Conservation (phyloP, 2,888 invertebrate genomes). For the Polymixis lichenea region DNA sequence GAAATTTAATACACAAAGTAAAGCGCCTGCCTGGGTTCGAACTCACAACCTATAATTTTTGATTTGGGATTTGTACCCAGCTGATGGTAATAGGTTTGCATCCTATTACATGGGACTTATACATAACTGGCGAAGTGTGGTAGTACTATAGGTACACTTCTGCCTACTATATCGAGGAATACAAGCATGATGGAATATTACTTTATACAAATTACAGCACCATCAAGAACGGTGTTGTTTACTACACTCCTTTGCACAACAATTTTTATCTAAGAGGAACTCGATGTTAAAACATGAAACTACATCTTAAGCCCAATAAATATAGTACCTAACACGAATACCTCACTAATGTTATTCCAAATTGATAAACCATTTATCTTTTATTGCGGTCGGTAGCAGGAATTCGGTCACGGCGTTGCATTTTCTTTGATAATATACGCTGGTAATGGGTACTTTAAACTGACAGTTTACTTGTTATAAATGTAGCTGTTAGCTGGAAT, state of each 20-base stretch:
- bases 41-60: too few relatives aligned
- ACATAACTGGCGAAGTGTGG: neutral
- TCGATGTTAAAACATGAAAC: constrained; percentile 47
- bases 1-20: too few relatives aligned
- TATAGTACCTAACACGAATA: constrained; percentile 42
- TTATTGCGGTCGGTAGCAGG: constrained; percentile 58
- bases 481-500: constrained; percentile 46
- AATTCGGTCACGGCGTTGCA: constrained; percentile 55
- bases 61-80: neutral
- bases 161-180: too few relatives aligned
- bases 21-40: too few relatives aligned
- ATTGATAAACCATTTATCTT: constrained; percentile 65
- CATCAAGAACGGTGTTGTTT: neutral
- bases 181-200: too few relatives aligned
- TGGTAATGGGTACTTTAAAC: constrained; percentile 43
- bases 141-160: neutral
- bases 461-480: constrained; percentile 36
- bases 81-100: neutral
- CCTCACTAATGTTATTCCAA: constrained; percentile 59
- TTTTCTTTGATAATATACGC: constrained; percentile 56
- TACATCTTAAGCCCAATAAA: constrained; percentile 49
- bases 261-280: constrained; percentile 33
- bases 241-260: constrained; percentile 18
- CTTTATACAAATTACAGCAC: neutral
- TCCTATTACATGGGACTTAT: too few relatives aligned